phyloP scores from a whole-genome alignment of 2,797 vertebrate genomes.

The Sebastes oblongus region DNA sequence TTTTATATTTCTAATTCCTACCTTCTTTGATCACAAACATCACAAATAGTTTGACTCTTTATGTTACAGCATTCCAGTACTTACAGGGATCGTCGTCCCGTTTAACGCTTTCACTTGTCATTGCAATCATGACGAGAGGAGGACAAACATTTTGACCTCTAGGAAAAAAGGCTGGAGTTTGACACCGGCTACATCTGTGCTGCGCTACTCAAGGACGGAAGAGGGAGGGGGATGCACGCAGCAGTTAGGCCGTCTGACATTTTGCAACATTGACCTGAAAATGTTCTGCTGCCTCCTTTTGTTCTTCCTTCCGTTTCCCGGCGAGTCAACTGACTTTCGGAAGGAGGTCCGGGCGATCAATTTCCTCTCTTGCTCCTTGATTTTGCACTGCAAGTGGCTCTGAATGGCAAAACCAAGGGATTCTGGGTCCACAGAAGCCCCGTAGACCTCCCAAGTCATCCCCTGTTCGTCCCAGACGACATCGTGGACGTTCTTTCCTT shows the following conservation, averaged over 20 bases:
- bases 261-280: conserved; percentile 94
- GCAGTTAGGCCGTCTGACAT: conserved; percentile 94
- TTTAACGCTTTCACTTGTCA: conserved; percentile 62
- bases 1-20: conserved; percentile 62
- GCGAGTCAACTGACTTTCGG: conserved; percentile 85
- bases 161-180: conserved; percentile 42
- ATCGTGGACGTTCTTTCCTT: conserved; percentile 85
- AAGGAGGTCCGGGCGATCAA: conserved; percentile 82
- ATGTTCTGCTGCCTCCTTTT: conserved; percentile 91
- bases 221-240: conserved; percentile 90
- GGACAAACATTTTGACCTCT: conserved; percentile 63
- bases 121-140: conserved; percentile 45
- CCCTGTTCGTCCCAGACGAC: conserved; percentile 98
- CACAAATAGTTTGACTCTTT: conserved; percentile 68
- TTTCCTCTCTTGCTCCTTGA: conserved; percentile 94
- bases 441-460: conserved; percentile 99
- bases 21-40: conserved; percentile 69
- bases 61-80: conserved; percentile 75
- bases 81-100: conserved; percentile 52
- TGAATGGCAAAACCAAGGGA: conserved; percentile 96
- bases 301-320: conserved; percentile 84
- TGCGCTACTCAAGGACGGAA: conserved; percentile 87
- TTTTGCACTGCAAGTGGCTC: conserved; percentile 97
- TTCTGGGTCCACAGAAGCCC: conserved; percentile 94
- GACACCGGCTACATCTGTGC: conserved; percentile 42